Evolutionary conservation across 2,113 vertebrate species (phyloP), one percentile per base, ranked within the genome.

Genomic region (Pycnonotus jocosus): DNA sequence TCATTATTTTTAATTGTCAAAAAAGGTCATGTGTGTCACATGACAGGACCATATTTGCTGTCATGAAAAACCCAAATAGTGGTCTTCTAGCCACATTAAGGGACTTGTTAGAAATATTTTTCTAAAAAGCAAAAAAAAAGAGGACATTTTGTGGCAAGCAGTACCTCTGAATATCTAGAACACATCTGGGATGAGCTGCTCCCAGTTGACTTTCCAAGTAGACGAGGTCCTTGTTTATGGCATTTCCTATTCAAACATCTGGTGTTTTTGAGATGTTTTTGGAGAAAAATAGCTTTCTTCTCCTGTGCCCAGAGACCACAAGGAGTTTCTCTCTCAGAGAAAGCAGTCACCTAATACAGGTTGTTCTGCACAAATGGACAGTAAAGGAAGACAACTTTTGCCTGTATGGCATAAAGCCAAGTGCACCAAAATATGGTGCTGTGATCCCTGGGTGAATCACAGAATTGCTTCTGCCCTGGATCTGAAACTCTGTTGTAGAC

Each of bases 241-340:
- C 47, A 88, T 96, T 88, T 86, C 28, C 64, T 78, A 4, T 84
- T 95, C 70, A 91, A 97, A 96, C 84, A 96, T 91, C 91, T 96
- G 93, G 74, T 92, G 28, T 95, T 95, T 96, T 93, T 22, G 81
- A 83, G 81, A 60, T 81, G 71, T 82, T 95, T 97, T 71, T 86
- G 40, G 87, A 95, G 53, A 50, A 64, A 92, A 66, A n/a, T 81
- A 82, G 38, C 37, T 94, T 45, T 81, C 35, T 95, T 93, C 89
- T 92, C 48, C 71, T 80, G 23, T 50, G 31, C 28, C 57, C 33
- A 68, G 64, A 71, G 94, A 42, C 11, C 50, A 88, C 5, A 33
- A 70, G 23, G 42, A 44, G 38, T 35, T 85, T 92, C 16, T 89
- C 17, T 92, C 40, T 27, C 37, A 53, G 42, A 47, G 62, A 73